Evolutionary conservation across 1,140 invertebrate genomes (phyloP).

Genomic region (Magallana ariakensis): DNA sequence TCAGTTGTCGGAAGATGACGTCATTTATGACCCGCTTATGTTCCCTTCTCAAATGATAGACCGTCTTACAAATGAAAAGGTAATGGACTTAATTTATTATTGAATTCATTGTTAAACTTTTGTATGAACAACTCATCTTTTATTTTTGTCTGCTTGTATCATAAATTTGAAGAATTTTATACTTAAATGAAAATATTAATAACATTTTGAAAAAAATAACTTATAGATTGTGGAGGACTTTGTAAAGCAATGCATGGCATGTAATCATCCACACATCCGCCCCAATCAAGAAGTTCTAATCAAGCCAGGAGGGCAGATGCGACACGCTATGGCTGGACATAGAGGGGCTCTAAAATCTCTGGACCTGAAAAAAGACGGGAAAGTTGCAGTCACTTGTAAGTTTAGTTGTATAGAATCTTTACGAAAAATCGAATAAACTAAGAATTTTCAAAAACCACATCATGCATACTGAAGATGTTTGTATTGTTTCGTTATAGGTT

Average conservation of each 20-base stretch:
- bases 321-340: constrained; percentile 60
- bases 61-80: constrained; percentile 54
- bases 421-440: no score
- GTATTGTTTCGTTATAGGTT: constrained; percentile 42
- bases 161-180: neutral
- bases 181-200: neutral
- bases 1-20: constrained; percentile 67
- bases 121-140: neutral
- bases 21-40: constrained; percentile 61
- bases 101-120: no score
- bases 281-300: constrained; percentile 57
- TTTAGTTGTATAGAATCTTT: neutral
- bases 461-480: neutral
- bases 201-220: neutral
- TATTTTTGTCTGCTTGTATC: neutral
- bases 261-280: constrained; percentile 50
- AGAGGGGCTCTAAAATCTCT: constrained; percentile 52
- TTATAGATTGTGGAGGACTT: constrained; percentile 47
- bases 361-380: constrained; percentile 59
- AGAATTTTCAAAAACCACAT: neutral
- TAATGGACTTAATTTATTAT: constrained; percentile 9
- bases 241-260: constrained; percentile 47
- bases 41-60: constrained; percentile 66
- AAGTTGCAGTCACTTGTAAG: constrained; percentile 62
- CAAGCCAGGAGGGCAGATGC: constrained; percentile 60